Conservation (phyloP, 2,797 vertebrate genomes). For the Pangasius krempfi region DNA sequence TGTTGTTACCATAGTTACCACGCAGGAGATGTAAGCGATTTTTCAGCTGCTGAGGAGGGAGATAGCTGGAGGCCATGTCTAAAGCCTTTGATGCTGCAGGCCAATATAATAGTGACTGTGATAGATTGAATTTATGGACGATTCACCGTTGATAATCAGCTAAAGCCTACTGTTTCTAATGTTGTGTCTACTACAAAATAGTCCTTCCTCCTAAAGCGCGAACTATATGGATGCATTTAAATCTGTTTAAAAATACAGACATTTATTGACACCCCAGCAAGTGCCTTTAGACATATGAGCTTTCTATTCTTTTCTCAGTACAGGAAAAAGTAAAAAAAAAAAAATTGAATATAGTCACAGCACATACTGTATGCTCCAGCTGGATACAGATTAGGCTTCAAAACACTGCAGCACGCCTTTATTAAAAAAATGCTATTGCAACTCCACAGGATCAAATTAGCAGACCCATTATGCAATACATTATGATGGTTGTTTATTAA, state of each 20-base stretch:
- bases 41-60: not conserved
- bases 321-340: not conserved
- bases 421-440: not conserved
- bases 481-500: constrained; percentile 22
- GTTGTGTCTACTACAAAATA: not conserved
- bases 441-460: not conserved
- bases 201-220: too few relatives aligned
- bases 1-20: constrained; percentile 17
- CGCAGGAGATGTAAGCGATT: not conserved
- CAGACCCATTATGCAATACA: not conserved
- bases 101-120: not conserved
- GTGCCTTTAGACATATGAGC: not conserved
- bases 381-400: not conserved
- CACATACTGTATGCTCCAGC: not conserved
- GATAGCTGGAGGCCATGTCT: not conserved
- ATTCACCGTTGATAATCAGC: not conserved
- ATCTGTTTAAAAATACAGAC: not conserved
- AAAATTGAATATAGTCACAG: not conserved
- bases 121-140: not conserved
- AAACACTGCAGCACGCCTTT: not conserved
- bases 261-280: not conserved
- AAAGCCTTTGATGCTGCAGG: not conserved
- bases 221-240: not conserved
- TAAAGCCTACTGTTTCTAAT: not conserved
- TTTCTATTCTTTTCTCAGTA: not conserved